Evolutionary conservation across 2,888 invertebrate genomes (phyloP), one percentile per base, ranked within the genome.

Genomic region (Heliconius cydno): DNA sequence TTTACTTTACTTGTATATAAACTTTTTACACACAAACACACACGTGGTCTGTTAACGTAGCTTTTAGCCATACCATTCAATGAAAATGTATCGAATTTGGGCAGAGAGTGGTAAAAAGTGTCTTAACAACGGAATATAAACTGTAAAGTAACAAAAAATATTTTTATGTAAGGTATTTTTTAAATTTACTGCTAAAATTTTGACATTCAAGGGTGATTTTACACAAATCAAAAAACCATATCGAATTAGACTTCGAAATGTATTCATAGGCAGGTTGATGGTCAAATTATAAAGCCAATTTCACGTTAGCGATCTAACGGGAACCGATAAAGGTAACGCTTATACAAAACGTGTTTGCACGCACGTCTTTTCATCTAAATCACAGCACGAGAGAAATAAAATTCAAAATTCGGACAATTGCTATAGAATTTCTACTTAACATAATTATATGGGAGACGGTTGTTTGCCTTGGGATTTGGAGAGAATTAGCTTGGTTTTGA

Each of bases 361-460:
- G 92, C 90, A 90, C 92, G 89, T 85, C 85, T 82, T 77, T 80
- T 86, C 82, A 90, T 90, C 88, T 85, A 81, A 82, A 83, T 83
- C 91, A 67, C 90, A 92, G 90, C 91, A 86, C 87, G 90, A 84
- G 87, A 84, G 85, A 86, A 86, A 88, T 87, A 82, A 82, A 82
- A 80, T 82, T 60, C 70, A 65, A 80, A 60, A 78, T 84, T 81
- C 81, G 80, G 66, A 41, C 60, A 63, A 52, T 74, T 80, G 28
- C 67, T 63, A 46, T 34, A 57, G 63, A 41, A 65, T 63, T 73
- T 38, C 63, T 41, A 70, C 41, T 77, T 57, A 63, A 57, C 52
- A n/a, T 72, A 28, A 60, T 60, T 73, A 73, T 38, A 73, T 73
- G 73, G 73, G 34, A 60, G 60, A 73, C 15, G 25, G 25, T 2